Percentiles rank a stretch among this genome's conserved stretches.
These are phyloP conservation scores for Montipora cactus DNA, from an alignment of 64 coral and sea anemone genomes.

Conservation along the genomic window DNA sequence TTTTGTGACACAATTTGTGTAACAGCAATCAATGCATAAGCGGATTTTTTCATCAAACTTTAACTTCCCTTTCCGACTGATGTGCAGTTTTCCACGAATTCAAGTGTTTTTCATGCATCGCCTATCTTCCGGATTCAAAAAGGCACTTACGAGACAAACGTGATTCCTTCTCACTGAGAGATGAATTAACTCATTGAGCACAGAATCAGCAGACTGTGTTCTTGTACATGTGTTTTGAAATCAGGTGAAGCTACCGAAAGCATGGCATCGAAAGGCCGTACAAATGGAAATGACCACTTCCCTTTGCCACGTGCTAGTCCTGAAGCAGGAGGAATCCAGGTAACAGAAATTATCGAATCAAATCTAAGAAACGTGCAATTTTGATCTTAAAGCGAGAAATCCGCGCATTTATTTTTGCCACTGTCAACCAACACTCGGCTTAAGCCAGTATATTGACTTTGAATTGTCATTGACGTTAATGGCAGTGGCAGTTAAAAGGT, in stretches of 20 bases:
- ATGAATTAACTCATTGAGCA: background rate
- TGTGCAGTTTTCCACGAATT: background rate
- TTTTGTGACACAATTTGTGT: background rate
- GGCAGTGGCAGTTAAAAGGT: no score
- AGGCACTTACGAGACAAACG: background rate
- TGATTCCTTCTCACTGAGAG: background rate
- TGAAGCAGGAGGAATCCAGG: background rate
- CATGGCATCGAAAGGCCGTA: background rate
- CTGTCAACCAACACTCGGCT: background rate
- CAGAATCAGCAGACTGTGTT: background rate
- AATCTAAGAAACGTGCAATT: background rate
- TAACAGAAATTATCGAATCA: background rate
- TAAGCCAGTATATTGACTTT: background rate
- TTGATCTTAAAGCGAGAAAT: background rate
- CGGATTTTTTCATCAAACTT: no score
- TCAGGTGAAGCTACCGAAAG: background rate
- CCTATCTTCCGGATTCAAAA: background rate
- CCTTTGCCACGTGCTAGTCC: background rate
- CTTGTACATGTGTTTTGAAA: background rate
- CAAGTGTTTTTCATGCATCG: background rate
- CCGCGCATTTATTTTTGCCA: background rate
- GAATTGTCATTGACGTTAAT: background rate
- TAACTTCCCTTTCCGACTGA: no score
- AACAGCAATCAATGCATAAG: background rate
- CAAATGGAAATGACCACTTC: background rate